Base-by-base conservation (phyloP, 2,113 vertebrate species). In the Pandion haliaetus region DNA sequence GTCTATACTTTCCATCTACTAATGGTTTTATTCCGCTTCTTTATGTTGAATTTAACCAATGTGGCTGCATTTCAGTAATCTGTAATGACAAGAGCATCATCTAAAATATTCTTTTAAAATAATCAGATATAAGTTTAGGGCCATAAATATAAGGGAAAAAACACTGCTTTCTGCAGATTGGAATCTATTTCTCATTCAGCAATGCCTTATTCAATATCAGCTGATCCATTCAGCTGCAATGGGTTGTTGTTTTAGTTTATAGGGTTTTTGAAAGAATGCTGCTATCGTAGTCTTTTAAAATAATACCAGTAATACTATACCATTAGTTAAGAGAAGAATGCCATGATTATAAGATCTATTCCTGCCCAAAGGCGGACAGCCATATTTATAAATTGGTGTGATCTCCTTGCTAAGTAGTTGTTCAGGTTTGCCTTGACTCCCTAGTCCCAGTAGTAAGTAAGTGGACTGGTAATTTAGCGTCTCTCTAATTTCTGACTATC, bases 351-450 rank as follows among this genome's bases (percentile, higher is more conserved):
- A 84, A 71, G 81, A 82, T 69, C 61, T 73, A 14, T 61, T 93
- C 61, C 62, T 62, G 78, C 50, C 34, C 65, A 66, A 70, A 93
- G 74, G 31, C 50, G 77, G 26, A 5, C 38, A 79, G 42, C 44
- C 54, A 26, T 65, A 44, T 62, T 86, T 86, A 66, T 69, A 72
- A 85, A 62, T 32, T 62, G 54, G 32, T 82, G 44, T 67, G 71
- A 72, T 90, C 40, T 90, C 63, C 38, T 79, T 63, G 17, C 57
- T 84, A 57, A 73, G 81, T 17, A 36, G 42, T 66, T 74, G 55
- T 62, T 87, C 55, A 45, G 79, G 70, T 92, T 86, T 96, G 66
- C 85, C 70, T 91, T 87, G 81, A 93, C 73, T 95, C 57, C 10
- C 34, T 63, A 49, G 40, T 84, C 66, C 59, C 19, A 19, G n/a